A percentile compares a stretch with the other conserved stretches of the same genome.
Evolutionary conservation across 2,888 invertebrate species (phyloP).

Genomic region (Caenorhabditis sp.): DNA sequence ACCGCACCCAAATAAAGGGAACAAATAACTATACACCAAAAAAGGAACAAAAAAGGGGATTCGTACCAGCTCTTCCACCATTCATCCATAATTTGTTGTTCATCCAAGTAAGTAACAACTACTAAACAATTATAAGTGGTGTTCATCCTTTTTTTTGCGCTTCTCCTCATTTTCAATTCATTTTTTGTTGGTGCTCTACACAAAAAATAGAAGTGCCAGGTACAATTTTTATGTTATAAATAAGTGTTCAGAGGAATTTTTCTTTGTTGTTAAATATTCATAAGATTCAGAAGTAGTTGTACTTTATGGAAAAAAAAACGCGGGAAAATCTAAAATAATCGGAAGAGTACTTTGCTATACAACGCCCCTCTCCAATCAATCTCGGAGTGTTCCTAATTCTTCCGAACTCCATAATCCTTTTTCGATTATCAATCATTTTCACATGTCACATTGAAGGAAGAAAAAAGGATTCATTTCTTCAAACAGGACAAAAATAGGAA

Average conservation of each 20-base stretch:
- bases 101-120: background rate
- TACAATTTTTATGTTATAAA: background rate
- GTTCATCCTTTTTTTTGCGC: background rate
- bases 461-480: background rate
- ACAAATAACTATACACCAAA: background rate
- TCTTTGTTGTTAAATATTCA: no score
- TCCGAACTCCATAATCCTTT: background rate
- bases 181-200: background rate
- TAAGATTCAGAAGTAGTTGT: background rate
- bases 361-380: no score
- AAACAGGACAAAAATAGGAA: conserved; percentile 12
- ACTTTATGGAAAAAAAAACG: background rate
- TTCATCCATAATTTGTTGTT: background rate
- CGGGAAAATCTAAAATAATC: no score
- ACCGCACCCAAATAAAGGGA: background rate
- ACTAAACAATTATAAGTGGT: background rate
- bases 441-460: background rate
- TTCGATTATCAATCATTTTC: background rate
- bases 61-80: conserved; percentile 3
- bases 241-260: background rate
- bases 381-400: background rate
- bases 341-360: no score
- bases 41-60: background rate
- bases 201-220: background rate
- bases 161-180: background rate